A percentile compares a stretch with the other conserved stretches of the same genome.
phyloP scores from a whole-genome alignment of 2,113 vertebrate genomes.

The Baryphthengus martii region DNA sequence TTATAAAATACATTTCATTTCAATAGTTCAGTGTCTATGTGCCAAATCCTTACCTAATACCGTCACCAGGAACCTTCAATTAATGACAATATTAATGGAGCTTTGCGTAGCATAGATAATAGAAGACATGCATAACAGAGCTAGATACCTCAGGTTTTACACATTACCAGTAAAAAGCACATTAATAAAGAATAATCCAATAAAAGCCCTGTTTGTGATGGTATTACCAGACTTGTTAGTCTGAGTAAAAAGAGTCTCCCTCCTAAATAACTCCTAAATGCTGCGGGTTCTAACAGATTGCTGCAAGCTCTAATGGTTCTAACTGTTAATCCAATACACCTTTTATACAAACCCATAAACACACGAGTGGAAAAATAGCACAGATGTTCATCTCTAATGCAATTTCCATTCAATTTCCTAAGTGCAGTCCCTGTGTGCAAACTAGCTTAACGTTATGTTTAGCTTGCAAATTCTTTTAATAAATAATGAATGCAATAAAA shows the following conservation, averaged over 20 bases:
- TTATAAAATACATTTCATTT: not conserved
- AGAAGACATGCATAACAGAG: not conserved
- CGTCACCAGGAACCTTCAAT: slow-evolving; percentile 5
- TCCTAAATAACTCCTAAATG: slow-evolving; percentile 63
- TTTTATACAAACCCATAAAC: slow-evolving; percentile 84
- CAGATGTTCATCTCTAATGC: slow-evolving; percentile 92
- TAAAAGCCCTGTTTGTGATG: slow-evolving; percentile 1
- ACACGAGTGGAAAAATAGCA: slow-evolving; percentile 82
- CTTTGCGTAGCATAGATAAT: slow-evolving; percentile 3
- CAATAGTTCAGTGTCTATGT: not conserved
- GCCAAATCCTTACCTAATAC: slow-evolving; percentile 11
- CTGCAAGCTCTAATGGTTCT: slow-evolving; percentile 75
- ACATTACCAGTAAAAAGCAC: not conserved
- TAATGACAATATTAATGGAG: slow-evolving; percentile 11
- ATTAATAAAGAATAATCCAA: slow-evolving; percentile 54
- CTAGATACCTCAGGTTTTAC: not conserved
- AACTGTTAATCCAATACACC: slow-evolving; percentile 87
- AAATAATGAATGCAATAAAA: slow-evolving; percentile 95
- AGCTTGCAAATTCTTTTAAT: slow-evolving; percentile 94
- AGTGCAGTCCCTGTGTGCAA: slow-evolving; percentile 88
- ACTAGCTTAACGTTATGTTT: slow-evolving; percentile 90
- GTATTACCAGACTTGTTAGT: not conserved
- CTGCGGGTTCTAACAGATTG: slow-evolving; percentile 65
- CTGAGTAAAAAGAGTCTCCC: slow-evolving; percentile 44
- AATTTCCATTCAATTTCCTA: slow-evolving; percentile 93